Evolutionary conservation across 2,888 invertebrate genomes (phyloP), one percentile per base, ranked within the genome.

Genomic region (Pyralis farinalis): DNA sequence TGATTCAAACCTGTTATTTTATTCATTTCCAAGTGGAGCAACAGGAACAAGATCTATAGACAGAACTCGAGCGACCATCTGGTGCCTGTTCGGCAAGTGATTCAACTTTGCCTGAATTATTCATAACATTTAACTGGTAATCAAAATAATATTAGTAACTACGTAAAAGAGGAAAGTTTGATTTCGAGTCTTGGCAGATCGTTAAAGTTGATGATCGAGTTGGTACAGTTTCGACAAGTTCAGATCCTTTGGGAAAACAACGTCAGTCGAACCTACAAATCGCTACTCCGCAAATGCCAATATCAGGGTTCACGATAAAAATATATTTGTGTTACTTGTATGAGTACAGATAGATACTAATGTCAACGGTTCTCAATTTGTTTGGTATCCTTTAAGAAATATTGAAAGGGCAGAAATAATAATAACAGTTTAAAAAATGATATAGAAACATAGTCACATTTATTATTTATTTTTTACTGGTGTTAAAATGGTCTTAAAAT

Each of bases 81-180:
- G 25, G 1, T 8, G n/a, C 7, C 3, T 25, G 25, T 25, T 25
- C 25, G 25, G 25, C 29, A 12, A 7, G 10, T 1, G 12, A 31
- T 3, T 12, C 10, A 8, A 10, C 10, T 30, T 30, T 30, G 10
- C 10, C 5, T 9, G 10, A 30, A 31, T 31, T 12, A 25, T 25
- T 25, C 25, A 25, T 25, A 7, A 25, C 25, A 12, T 10, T 31
- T 31, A 31, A 31, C 31, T 12, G 31, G 12, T 31, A 31, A 12
- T 31, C 31, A 31, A 31, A 12, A 31, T 31, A 31, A 31, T 31
- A 31, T 31, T 31, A 12, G 31, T 31, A 31, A 31, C 31, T 25
- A 25, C 25, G 25, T 31, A 31, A 31, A 31, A 31, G 31, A 12
- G 11, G 31, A 8, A 31, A 31, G 31, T 12, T 31, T 31, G 12